phyloP scores from a whole-genome alignment of 2,888 invertebrate genomes.

The Harpagoxenus sublaevis region DNA sequence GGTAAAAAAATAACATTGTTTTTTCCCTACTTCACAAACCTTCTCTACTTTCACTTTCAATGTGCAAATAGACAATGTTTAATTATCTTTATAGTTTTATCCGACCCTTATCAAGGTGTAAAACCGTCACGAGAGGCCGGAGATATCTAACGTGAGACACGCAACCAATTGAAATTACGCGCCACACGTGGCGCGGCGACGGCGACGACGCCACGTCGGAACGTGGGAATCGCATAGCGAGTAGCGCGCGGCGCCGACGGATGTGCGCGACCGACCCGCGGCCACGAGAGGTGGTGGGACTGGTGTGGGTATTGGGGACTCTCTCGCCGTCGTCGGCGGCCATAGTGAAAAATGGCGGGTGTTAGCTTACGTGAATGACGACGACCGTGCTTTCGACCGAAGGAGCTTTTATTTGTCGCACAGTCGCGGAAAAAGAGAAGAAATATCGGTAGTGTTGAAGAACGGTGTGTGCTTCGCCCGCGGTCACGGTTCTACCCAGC shows the following conservation, averaged over 20 bases:
- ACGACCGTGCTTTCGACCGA: slow-evolving; percentile 81
- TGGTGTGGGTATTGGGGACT: slow-evolving; percentile 88
- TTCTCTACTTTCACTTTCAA: no score
- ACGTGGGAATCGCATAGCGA: slow-evolving; percentile 57
- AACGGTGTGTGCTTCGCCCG: slow-evolving; percentile 79
- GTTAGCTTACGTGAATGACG: slow-evolving; percentile 86
- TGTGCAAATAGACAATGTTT: no score
- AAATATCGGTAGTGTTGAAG: slow-evolving; percentile 72
- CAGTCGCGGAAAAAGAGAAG: slow-evolving; percentile 29
- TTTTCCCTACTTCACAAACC: no score
- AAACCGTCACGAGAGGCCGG: not conserved
- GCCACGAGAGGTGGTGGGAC: slow-evolving; percentile 81
- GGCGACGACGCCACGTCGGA: slow-evolving; percentile 56
- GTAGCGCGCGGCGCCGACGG: slow-evolving; percentile 39
- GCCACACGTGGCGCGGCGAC: slow-evolving; percentile 48
- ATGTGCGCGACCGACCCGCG: slow-evolving; percentile 83
- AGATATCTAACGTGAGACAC: no score
- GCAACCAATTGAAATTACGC: slow-evolving; percentile 66
- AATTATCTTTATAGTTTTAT: no score
- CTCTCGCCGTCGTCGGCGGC: slow-evolving; percentile 87
- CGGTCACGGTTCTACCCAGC: slow-evolving; percentile 73
- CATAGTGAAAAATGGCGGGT: slow-evolving; percentile 93
- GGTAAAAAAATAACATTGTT: no score
- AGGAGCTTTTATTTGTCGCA: slow-evolving; percentile 75
- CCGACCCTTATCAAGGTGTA: no score